These are phyloP conservation scores for Eulimnadia texana DNA, from an alignment of 1,140 invertebrate genomes.

Conservation along the genomic window DNA sequence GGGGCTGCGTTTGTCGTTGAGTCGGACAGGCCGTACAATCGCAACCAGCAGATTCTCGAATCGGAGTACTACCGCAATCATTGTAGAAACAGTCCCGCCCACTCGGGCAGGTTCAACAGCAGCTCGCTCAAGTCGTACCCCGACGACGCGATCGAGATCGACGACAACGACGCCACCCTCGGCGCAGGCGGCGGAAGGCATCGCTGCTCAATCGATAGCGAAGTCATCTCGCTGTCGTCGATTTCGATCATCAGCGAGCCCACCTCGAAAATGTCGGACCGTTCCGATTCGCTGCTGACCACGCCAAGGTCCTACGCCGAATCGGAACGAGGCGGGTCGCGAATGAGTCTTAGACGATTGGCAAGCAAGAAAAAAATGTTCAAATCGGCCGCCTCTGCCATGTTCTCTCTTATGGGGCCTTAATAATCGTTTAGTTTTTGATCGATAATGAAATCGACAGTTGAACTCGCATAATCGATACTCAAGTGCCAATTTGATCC, in stretches of 20 bases:
- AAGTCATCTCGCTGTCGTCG: constrained; percentile 11
- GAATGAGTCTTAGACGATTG: constrained; percentile 3
- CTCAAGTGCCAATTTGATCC: too few relatives aligned
- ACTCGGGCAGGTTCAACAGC: too few relatives aligned
- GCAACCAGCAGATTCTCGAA: background rate
- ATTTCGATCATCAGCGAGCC: constrained; percentile 11
- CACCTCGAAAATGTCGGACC: background rate
- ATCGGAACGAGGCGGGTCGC: background rate
- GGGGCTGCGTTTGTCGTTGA: too few relatives aligned
- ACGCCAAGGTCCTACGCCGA: constrained; percentile 5
- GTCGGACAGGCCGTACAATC: background rate
- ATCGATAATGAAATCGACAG: too few relatives aligned
- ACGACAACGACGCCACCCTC: background rate
- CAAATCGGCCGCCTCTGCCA: constrained; percentile 5
- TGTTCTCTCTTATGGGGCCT: constrained; percentile 18
- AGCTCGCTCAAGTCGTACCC: background rate
- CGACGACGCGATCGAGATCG: constrained; percentile 7
- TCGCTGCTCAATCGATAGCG: constrained; percentile 1
- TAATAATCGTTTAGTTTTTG: constrained; percentile 8
- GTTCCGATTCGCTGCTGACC: constrained; percentile 1
- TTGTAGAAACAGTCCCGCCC: background rate
- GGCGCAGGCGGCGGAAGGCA: background rate
- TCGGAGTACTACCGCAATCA: background rate
- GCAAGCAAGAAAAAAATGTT: constrained; percentile 2
- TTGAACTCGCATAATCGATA: background rate